Conservation (phyloP, 2,797 vertebrate species). For the Halcyon chelicuti region DNA sequence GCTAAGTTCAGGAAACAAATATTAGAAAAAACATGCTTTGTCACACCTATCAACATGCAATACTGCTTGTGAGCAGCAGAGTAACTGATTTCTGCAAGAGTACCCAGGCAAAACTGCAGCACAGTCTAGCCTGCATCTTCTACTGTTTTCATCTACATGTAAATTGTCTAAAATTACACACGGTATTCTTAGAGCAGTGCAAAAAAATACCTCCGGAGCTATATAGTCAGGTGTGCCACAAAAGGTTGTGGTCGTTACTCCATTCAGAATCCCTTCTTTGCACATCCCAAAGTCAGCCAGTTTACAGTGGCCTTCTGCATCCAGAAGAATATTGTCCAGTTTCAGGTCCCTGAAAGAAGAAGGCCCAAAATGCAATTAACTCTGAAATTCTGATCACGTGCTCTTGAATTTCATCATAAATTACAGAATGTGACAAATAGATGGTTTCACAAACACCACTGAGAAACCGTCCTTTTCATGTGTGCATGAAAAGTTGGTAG, state of each 20-base stretch:
- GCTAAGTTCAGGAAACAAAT: neutral
- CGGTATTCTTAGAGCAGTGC: neutral
- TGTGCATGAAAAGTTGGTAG: neutral
- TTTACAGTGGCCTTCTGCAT: constrained; percentile 96
- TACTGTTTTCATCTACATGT: neutral
- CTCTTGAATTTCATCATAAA: neutral
- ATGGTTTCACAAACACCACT: neutral
- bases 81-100: neutral
- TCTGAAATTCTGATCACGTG: neutral
- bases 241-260: constrained; percentile 94
- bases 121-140: neutral
- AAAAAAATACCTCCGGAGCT: constrained; percentile 88
- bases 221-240: constrained; percentile 98
- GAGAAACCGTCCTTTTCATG: neutral
- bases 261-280: constrained; percentile 94
- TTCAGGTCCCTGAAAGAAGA: constrained; percentile 90
- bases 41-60: neutral
- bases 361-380: neutral
- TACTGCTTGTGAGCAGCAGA: neutral
- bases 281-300: constrained; percentile 98
- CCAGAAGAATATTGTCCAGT: constrained; percentile 96
- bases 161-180: neutral
- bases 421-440: neutral
- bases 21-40: neutral
- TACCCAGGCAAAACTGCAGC: neutral